phyloP scores from a whole-genome alignment of 2,113 vertebrate species.

The Pantherophis guttatus region DNA sequence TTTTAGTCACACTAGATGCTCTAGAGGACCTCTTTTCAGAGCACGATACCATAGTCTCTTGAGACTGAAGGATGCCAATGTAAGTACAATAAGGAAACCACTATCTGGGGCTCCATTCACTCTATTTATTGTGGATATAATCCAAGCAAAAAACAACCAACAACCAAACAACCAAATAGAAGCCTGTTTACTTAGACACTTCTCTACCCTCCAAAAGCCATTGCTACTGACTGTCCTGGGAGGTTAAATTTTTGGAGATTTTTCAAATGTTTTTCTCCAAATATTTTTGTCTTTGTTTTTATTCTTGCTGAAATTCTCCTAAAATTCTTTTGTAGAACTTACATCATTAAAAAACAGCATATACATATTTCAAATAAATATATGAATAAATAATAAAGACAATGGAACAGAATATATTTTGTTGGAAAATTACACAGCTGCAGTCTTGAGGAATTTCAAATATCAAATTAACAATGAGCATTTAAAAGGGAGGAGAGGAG shows the following conservation, averaged over 20 bases:
- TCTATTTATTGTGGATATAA: not conserved
- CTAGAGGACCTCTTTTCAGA: too few relatives aligned
- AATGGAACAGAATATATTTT: not conserved
- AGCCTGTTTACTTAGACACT: not conserved
- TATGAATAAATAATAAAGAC: not conserved
- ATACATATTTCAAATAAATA: not conserved
- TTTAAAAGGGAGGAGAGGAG: not conserved
- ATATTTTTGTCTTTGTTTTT: not conserved
- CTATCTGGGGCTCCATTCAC: not conserved
- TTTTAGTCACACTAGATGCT: too few relatives aligned
- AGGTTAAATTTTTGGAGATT: not conserved
- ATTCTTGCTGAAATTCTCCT: not conserved
- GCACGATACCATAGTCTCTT: too few relatives aligned
- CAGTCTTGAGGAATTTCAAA: conserved; percentile 8
- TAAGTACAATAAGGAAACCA: not conserved
- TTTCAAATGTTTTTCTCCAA: not conserved
- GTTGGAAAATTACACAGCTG: conserved; percentile 25
- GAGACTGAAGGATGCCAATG: too few relatives aligned
- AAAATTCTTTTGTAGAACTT: not conserved
- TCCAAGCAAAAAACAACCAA: not conserved
- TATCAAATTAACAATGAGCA: conserved; percentile 22
- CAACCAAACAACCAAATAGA: not conserved
- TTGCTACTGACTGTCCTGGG: not conserved
- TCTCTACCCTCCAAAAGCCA: not conserved
- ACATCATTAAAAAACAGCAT: not conserved